These are phyloP conservation scores for Mormyrus iriodes DNA, from an alignment of 2,113 vertebrate species.

Conservation along the genomic window DNA sequence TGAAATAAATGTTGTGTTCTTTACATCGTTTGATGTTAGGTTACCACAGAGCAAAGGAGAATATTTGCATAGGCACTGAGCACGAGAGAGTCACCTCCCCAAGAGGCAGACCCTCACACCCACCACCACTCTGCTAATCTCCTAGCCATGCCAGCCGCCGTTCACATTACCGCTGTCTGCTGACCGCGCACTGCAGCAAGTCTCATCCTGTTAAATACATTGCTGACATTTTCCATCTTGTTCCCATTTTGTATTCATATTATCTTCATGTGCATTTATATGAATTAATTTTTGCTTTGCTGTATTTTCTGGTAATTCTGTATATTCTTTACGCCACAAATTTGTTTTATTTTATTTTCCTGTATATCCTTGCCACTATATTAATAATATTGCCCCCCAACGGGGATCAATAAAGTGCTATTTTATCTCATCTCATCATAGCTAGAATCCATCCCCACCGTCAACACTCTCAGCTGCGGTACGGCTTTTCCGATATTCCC, in stretches of 20 bases:
- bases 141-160: neutral
- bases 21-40: neutral
- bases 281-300: neutral
- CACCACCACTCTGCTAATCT: neutral
- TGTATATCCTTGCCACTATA: neutral
- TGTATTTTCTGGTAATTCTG: neutral
- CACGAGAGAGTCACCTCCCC: neutral
- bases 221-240: neutral
- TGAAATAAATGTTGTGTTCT: neutral
- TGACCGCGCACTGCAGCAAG: neutral
- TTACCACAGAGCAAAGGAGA: neutral
- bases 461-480: neutral
- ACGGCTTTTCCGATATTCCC: neutral
- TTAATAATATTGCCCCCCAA: neutral
- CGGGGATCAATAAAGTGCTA: neutral
- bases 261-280: neutral
- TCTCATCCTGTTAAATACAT: neutral
- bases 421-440: neutral
- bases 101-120: neutral
- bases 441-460: neutral
- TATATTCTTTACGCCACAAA: neutral
- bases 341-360: neutral
- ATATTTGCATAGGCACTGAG: too few relatives aligned
- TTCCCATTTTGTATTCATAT: neutral
- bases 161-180: too few relatives aligned